Base-by-base conservation (phyloP, 2,888 invertebrate species). In the Trissoscelio sp. region DNA sequence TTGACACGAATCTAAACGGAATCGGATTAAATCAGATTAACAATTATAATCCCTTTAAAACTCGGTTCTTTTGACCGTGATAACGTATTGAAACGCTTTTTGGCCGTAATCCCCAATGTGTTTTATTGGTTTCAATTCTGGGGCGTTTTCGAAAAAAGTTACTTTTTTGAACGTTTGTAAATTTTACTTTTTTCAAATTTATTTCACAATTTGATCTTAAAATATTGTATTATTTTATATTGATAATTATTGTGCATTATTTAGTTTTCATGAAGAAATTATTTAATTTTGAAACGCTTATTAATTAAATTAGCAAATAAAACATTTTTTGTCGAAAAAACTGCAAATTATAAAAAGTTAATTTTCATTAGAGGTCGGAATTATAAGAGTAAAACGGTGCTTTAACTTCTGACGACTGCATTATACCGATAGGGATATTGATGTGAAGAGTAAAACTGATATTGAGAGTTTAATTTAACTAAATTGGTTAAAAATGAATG, bases 11-110 rank as follows among this genome's bases (percentile, higher is more conserved):
- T 69, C 42, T 44, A 55, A 57, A 16, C 34, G 16, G n/a, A 46
- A 69, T 42, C 55, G 69, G 69, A 18, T 69, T 34, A 46, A 46
- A 20, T n/a, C 14, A 22, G 44, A 69, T 69, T 69, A 69, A 69
- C 46, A 57, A 69, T 69, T 69, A 57, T 69, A 69, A 69, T 57
- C 69, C 34, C 18, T n/a, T 28, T 16, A 55, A 42, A 67, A 55
- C 31, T 20, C 24, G 6, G 6, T 44, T 31, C 69, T 20, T 42
- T 31, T 69, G 46, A 44, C 57, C 57, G 16, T 22, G 14, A 57
- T 31, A 46, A 69, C 69, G 34, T 42, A 57, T 57, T 69, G 69
- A 69, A 69, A 22, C 11, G 34, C 14, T 28, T 69, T 69, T 69
- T 44, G 44, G 39, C 20, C 20, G 28, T 53, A 42, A 55, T 55